Evolutionary conservation across 1,140 invertebrate species (phyloP).

Genomic region (Bursaphelenchus mucronatus): DNA sequence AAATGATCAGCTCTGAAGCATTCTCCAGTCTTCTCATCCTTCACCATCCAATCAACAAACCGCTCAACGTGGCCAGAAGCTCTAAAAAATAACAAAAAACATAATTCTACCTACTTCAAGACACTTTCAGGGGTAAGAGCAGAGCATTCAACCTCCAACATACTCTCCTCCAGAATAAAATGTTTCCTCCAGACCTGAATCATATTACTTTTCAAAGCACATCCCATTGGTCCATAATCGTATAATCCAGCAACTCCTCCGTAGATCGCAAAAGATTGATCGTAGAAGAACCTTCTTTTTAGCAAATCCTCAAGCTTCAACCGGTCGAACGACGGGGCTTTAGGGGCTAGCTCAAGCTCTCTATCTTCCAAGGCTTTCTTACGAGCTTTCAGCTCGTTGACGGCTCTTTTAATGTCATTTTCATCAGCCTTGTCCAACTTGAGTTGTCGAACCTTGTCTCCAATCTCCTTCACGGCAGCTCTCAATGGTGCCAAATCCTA

Average conservation of each 20-base stretch:
- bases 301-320: constrained; percentile 92
- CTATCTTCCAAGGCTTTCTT: constrained; percentile 90
- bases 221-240: constrained; percentile 99
- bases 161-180: constrained; percentile 93
- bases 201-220: constrained; percentile 92
- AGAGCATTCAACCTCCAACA: constrained; percentile 96
- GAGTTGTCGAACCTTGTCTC: constrained; percentile 79
- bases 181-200: constrained; percentile 87
- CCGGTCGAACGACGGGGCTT: constrained; percentile 74
- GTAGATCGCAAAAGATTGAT: constrained; percentile 98
- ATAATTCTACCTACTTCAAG: constrained; percentile 69
- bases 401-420: constrained; percentile 84
- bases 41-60: constrained; percentile 98
- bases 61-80: constrained; percentile 97
- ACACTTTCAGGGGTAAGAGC: constrained; percentile 93
- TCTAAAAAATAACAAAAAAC: constrained; percentile 62
- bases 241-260: constrained; percentile 80
- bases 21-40: constrained; percentile 88
- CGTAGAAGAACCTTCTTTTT: constrained; percentile 94
- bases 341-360: constrained; percentile 76
- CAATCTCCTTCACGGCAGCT: constrained; percentile 64
- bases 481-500: constrained; percentile 55
- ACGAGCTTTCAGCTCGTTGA: constrained; percentile 80
- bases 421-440: constrained; percentile 81
- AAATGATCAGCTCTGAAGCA: constrained; percentile 95